Evolutionary conservation across 2,797 vertebrate genomes (phyloP).

Genomic region (Pelobates cultripes): DNA sequence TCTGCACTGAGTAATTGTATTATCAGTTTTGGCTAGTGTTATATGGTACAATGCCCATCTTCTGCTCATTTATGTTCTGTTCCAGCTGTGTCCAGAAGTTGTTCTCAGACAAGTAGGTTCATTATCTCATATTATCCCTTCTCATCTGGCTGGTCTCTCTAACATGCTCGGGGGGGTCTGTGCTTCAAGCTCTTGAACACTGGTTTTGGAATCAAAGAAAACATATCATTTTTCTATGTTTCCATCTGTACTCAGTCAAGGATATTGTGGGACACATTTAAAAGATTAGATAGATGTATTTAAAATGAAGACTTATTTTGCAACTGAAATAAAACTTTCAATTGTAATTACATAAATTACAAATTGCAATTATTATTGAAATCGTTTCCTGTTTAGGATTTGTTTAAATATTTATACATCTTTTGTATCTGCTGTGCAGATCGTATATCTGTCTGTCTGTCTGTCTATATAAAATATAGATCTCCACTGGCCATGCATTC

Average conservation of each 20-base stretch:
- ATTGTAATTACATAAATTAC: no score
- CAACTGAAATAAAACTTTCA: no score
- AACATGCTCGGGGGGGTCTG: constrained; percentile 15
- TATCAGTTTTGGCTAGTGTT: constrained; percentile 25
- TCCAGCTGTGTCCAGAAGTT: constrained; percentile 66
- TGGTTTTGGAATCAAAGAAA: not conserved
- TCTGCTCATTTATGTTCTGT: constrained; percentile 56
- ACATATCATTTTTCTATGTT: not conserved
- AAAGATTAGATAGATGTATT: not conserved
- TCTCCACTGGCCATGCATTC: no score
- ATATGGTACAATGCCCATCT: constrained; percentile 4
- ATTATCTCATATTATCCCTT: constrained; percentile 44
- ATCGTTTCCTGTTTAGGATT: no score
- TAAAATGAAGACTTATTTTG: no score
- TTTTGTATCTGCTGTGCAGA: no score
- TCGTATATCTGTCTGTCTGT: no score
- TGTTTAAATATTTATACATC: no score
- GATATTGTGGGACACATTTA: not conserved
- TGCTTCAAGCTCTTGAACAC: constrained; percentile 19
- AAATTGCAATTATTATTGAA: no score
- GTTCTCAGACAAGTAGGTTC: constrained; percentile 70
- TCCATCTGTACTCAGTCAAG: constrained; percentile 10
- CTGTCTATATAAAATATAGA: no score
- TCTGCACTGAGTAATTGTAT: constrained; percentile 20
- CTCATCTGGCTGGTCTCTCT: not conserved